Percentiles rank a stretch among this genome's conserved stretches.
Conservation (phyloP, 2,113 vertebrate genomes). For the Hyperopisus bebe region DNA sequence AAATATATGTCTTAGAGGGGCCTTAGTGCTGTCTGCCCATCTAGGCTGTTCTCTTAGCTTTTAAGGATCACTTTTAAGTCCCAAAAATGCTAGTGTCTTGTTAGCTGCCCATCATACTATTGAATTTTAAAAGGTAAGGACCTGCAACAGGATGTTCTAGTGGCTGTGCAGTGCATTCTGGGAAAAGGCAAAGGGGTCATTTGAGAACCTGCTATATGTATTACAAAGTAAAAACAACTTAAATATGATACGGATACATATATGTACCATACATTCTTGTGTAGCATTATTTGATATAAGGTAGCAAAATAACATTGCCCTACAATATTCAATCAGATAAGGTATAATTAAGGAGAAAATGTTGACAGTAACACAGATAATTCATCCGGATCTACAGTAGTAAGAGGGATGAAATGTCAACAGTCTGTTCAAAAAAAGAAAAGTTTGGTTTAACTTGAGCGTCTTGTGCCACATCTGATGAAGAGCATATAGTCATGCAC, state of each 20-base stretch:
- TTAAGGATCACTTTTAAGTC: not conserved
- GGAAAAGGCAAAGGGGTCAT: not conserved
- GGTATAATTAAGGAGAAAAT: not conserved
- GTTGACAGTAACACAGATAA: not conserved
- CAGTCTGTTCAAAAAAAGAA: not conserved
- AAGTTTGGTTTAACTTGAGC: not conserved
- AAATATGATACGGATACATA: not conserved
- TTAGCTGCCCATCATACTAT: not conserved
- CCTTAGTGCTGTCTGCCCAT: no score
- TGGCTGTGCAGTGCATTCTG: not conserved
- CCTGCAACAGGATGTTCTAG: not conserved
- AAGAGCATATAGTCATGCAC: not conserved
- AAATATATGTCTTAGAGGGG: no score
- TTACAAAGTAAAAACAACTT: not conserved
- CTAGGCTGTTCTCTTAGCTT: not conserved
- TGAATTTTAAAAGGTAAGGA: not conserved
- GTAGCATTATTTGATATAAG: not conserved
- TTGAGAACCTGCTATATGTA: not conserved
- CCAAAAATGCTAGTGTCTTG: not conserved
- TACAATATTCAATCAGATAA: not conserved
- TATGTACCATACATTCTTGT: not conserved
- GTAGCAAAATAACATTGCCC: not conserved
- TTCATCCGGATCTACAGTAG: not conserved
- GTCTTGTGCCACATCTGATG: not conserved
- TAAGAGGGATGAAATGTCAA: not conserved